phyloP scores from a whole-genome alignment of 2,797 vertebrate genomes.

The Crenuchus spilurus region DNA sequence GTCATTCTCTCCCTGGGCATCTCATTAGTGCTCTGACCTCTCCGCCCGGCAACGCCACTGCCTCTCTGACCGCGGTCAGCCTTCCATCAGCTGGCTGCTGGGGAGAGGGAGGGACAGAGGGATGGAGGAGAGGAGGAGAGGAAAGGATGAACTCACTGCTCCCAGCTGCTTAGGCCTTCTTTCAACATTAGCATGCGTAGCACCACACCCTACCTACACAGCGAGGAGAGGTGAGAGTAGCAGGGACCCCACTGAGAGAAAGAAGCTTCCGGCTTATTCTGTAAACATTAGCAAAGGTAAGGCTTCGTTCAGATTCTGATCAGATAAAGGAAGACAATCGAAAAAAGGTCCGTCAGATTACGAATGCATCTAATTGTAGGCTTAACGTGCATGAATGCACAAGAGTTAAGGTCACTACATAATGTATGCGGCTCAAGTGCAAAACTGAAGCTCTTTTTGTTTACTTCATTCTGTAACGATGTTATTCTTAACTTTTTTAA shows the following conservation, averaged over 20 bases:
- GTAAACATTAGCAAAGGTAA: conserved; percentile 21
- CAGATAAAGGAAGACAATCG: conserved; percentile 24
- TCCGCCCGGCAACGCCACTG: conserved; percentile 74
- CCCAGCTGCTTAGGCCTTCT: conserved; percentile 22
- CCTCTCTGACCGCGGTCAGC: conserved; percentile 73
- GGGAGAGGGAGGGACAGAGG: conserved; percentile 14
- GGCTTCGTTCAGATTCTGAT: conserved; percentile 11
- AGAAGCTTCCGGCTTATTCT: conserved; percentile 41
- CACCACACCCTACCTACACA: conserved; percentile 20
- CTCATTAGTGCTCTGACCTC: conserved; percentile 88
- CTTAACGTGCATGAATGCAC: conserved; percentile 36
- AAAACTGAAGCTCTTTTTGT: too few relatives aligned
- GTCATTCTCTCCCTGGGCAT: conserved; percentile 84
- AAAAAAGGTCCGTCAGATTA: conserved; percentile 32
- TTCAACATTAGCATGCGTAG: conserved; percentile 45
- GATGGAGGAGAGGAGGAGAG: conserved; percentile 43
- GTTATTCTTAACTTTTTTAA: too few relatives aligned
- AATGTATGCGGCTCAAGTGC: too few relatives aligned
- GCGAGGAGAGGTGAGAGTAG: conserved; percentile 17
- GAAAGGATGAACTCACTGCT: conserved; percentile 34
- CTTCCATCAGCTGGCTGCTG: conserved; percentile 65
- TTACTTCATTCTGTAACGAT: too few relatives aligned
- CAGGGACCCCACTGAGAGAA: conserved; percentile 35
- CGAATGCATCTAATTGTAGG: conserved; percentile 41
- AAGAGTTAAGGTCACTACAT: too few relatives aligned